Evolutionary conservation across 2,888 invertebrate genomes (phyloP), one percentile per base, ranked within the genome.

Genomic region (Podotricha telesiphe): DNA sequence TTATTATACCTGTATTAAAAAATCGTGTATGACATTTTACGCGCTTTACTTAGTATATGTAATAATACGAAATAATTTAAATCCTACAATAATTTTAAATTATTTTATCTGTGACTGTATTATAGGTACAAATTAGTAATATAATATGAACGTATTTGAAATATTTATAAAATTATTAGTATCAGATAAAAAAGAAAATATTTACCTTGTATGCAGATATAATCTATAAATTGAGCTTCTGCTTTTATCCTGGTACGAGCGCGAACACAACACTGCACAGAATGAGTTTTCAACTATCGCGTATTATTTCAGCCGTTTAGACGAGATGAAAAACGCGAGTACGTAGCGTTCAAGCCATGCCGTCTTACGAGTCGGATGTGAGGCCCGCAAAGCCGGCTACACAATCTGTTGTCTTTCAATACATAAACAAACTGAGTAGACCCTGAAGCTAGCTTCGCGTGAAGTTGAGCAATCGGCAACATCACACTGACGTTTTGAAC

Each of bases 361-460:
- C 80, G 80, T 83, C 85, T 83, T 80, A 83, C 84, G 80, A 81
- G 82, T 81, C 79, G 77, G 78, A 79, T 80, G 83, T 82, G 82
- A 82, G 82, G 83, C 86, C 80, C 83, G 77, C 82, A 83, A 83
- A 82, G 86, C 91, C 91, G 88, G 89, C 86, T 86, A 85, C 86
- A 89, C 87, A 85, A 87, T 87, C 89, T 90, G 91, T 91, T 92
- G 91, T 92, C 91, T 91, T 88, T 80, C 87, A 86, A 90, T 89
- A 90, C 87, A 91, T 93, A 93, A 93, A 93, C 92, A 93, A 93
- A 91, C 90, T 82, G 82, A 73, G 79, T 79, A 85, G 78, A 86
- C 76, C 78, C 85, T 88, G 92, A 93, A 92, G 86, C 83, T 91
- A 91, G 91, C 86, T 77, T 73, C 89, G 80, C 70, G 72, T 78